Evolutionary conservation across 1,140 invertebrate genomes (phyloP).

Genomic region (Nephila pilipes): DNA sequence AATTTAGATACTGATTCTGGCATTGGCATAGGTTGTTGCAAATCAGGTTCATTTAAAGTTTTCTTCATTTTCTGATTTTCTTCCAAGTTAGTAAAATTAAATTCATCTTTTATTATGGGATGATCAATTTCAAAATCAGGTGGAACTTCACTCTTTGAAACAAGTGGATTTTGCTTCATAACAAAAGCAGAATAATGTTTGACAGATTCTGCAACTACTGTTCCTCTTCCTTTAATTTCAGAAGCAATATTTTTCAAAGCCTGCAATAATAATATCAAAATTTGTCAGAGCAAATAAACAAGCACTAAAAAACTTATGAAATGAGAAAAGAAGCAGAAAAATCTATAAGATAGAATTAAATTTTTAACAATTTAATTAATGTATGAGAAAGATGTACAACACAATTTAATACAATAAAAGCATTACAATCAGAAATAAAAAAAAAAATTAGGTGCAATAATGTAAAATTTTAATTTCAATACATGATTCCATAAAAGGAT

Average conservation of each 20-base stretch:
- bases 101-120: constrained; percentile 51
- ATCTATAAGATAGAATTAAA: no score
- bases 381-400: no score
- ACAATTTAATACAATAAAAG: no score
- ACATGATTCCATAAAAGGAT: no score
- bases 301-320: neutral
- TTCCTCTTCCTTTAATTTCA: constrained; percentile 80
- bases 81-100: neutral
- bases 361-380: no score
- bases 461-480: no score
- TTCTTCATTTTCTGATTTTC: neutral
- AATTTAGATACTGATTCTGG: neutral
- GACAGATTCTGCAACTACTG: constrained; percentile 80
- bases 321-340: no score
- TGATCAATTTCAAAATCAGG: constrained; percentile 61
- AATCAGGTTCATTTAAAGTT: neutral
- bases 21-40: neutral
- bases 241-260: neutral
- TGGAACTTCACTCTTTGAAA: neutral
- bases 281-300: neutral
- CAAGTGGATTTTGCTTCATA: constrained; percentile 31
- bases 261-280: constrained; percentile 22
- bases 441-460: no score
- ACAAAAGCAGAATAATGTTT: constrained; percentile 78
- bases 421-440: no score